Evolutionary conservation across 53 echinoderm and acorn worm species (phyloP).

Genomic region (Astropecten irregularis): DNA sequence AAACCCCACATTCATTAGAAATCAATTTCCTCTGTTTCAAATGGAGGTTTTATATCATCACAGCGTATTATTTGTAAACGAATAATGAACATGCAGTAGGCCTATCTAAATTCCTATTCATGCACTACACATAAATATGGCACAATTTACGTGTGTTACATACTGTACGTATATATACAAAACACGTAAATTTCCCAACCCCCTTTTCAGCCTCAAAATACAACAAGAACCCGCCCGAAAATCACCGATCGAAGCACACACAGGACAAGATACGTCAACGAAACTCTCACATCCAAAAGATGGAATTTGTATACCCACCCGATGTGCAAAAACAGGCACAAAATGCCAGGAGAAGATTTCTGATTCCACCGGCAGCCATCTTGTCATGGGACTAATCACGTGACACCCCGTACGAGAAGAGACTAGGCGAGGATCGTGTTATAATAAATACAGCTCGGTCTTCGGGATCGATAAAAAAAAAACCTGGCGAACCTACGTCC

Average conservation of each 20-base stretch:
- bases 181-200: conserved; percentile 18
- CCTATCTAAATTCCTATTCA: no score
- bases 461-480: conserved; percentile 26
- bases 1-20: no score
- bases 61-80: no score
- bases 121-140: no score
- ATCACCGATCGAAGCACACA: neutral
- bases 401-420: conserved; percentile 10
- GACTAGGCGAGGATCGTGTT: no score
- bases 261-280: neutral
- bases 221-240: neutral
- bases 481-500: neutral
- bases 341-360: conserved; percentile 13
- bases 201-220: neutral
- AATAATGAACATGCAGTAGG: no score
- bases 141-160: neutral
- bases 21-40: no score
- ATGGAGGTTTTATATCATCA: no score
- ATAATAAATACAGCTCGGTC: neutral
- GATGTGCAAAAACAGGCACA: conserved; percentile 26
- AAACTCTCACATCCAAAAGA: neutral
- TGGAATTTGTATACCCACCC: conserved; percentile 17
- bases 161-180: neutral
- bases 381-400: conserved; percentile 57
- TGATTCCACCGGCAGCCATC: conserved; percentile 39